phyloP scores from a whole-genome alignment of 2,113 vertebrate genomes.

The Strigops habroptila region DNA sequence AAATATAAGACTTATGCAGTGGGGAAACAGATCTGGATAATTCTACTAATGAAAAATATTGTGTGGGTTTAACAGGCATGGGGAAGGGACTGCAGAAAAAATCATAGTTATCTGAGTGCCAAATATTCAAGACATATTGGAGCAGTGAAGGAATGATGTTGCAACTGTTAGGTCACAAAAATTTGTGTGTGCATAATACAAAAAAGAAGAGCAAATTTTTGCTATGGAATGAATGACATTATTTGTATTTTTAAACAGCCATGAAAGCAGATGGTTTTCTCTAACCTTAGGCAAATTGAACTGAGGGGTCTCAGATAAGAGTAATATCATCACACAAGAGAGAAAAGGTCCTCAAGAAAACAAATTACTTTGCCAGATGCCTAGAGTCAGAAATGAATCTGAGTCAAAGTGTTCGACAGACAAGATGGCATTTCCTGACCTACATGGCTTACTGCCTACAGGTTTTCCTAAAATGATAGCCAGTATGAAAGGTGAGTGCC shows the following conservation, averaged over 20 bases:
- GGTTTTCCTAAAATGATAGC: background rate
- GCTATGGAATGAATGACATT: background rate
- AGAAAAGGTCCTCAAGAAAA: background rate
- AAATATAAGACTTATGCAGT: background rate
- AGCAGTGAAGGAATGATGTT: background rate
- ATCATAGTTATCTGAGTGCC: background rate
- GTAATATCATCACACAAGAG: background rate
- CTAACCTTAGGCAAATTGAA: background rate
- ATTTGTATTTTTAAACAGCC: background rate
- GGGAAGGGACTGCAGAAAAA: background rate
- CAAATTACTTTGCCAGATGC: background rate
- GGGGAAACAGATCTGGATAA: background rate
- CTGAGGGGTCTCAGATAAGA: background rate
- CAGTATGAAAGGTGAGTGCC: background rate
- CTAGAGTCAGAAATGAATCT: background rate
- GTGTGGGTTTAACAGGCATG: background rate
- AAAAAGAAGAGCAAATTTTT: background rate
- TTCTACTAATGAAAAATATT: background rate
- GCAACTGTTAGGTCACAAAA: background rate
- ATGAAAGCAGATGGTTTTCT: background rate
- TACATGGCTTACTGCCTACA: background rate
- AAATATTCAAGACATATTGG: background rate
- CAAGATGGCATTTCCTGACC: background rate
- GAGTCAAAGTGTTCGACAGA: background rate
- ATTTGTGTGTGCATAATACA: background rate